These are phyloP conservation scores for Pollenia labialis DNA, from an alignment of 2,888 invertebrate genomes.

Conservation along the genomic window DNA sequence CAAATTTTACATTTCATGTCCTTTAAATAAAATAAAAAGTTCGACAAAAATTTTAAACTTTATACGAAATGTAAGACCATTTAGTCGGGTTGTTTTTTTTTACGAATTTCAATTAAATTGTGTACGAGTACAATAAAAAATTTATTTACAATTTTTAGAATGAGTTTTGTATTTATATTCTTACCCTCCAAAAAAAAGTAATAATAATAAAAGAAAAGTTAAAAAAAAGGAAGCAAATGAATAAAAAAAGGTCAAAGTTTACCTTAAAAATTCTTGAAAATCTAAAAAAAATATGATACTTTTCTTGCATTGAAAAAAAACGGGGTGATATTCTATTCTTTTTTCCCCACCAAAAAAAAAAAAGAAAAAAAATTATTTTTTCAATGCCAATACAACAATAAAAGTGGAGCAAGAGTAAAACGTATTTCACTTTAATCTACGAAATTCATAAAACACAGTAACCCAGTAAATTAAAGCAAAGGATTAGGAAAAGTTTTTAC, in stretches of 20 bases:
- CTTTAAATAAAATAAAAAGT: background rate
- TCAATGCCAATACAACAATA: slow-evolving; percentile 11
- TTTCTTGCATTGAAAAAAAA: slow-evolving; percentile 1
- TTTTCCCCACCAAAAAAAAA: background rate
- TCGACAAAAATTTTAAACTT: background rate
- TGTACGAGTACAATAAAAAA: background rate
- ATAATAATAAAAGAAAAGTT: slow-evolving; percentile 6
- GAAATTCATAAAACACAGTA: background rate
- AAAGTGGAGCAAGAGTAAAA: background rate
- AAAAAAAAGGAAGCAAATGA: background rate
- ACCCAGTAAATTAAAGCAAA: slow-evolving; percentile 1
- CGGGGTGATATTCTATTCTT: background rate
- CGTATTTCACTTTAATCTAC: slow-evolving; percentile 7
- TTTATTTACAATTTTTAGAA: background rate
- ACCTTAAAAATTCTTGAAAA: slow-evolving; percentile 18
- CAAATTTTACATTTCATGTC: background rate
- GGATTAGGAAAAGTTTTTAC: background rate
- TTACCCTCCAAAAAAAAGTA: background rate
- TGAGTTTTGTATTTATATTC: background rate
- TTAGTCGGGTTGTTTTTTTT: background rate
- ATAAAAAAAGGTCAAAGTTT: slow-evolving; percentile 1
- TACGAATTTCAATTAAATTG: slow-evolving; percentile 27
- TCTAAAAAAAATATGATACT: background rate
- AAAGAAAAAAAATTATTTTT: background rate
- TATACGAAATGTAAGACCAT: slow-evolving; percentile 1